A percentile compares a stretch with the other conserved stretches of the same genome.
Conservation (phyloP, 2,888 invertebrate species). For the Agonopterix subpropinquella region DNA sequence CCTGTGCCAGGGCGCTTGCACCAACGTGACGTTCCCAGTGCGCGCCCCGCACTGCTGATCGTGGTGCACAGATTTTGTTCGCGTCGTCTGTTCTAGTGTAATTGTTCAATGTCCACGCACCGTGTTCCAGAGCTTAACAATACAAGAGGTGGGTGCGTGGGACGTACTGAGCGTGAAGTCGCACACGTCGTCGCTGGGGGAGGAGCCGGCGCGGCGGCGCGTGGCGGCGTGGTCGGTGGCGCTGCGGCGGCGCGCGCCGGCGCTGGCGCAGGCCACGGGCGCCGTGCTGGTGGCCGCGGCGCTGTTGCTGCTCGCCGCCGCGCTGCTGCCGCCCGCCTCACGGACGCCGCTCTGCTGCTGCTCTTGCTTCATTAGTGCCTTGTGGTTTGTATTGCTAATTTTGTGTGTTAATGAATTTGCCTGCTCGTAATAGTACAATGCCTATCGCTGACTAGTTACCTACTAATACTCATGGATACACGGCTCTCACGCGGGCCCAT, state of each 20-base stretch:
- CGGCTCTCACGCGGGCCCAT: no score
- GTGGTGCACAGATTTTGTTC: no score
- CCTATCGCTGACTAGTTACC: no score
- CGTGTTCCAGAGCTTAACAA: slow-evolving; percentile 1
- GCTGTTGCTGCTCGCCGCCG: slow-evolving; percentile 36
- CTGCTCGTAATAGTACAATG: no score
- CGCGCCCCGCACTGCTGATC: no score
- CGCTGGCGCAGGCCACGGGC: slow-evolving; percentile 31
- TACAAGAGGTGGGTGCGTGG: slow-evolving; percentile 34
- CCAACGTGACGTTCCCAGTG: no score
- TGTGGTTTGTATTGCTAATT: slow-evolving; percentile 34
- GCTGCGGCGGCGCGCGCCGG: slow-evolving; percentile 40
- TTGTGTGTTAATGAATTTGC: neutral
- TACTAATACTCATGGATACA: no score
- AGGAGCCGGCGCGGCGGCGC: slow-evolving; percentile 16
- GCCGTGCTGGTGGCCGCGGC: slow-evolving; percentile 30
- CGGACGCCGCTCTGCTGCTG: slow-evolving; percentile 47
- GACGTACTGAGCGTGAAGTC: slow-evolving; percentile 31
- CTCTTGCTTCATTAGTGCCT: slow-evolving; percentile 41
- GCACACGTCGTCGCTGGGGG: slow-evolving; percentile 12
- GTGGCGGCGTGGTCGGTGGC: slow-evolving; percentile 31
- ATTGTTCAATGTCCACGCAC: no score
- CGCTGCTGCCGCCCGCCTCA: slow-evolving; percentile 32
- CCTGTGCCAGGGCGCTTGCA: no score
- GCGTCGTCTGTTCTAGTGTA: no score